These are phyloP conservation scores for Physocephala rufipes DNA, from an alignment of 2,888 invertebrate genomes.

Conservation along the genomic window DNA sequence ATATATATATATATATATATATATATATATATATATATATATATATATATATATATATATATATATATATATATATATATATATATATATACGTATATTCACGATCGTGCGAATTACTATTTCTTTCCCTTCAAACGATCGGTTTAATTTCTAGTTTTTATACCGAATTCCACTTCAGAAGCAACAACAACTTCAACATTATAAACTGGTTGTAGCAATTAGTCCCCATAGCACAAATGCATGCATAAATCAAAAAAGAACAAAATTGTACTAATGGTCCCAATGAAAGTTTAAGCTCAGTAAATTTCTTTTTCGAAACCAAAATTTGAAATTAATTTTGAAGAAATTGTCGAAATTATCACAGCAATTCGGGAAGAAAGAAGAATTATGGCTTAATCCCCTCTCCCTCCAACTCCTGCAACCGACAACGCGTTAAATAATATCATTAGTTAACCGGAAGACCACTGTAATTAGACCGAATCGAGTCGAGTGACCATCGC, in stretches of 20 bases:
- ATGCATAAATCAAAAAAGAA: background rate
- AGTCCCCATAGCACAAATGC: background rate
- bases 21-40: too few relatives aligned
- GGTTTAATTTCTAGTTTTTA: too few relatives aligned
- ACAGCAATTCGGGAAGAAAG: conserved; percentile 45
- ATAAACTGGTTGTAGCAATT: conserved; percentile 11
- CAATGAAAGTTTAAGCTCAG: conserved; percentile 41
- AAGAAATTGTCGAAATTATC: conserved; percentile 57
- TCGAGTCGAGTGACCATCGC: conserved; percentile 41
- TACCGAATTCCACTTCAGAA: too few relatives aligned
- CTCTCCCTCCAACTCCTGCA: too few relatives aligned
- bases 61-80: too few relatives aligned
- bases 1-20: too few relatives aligned
- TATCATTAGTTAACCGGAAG: conserved; percentile 59
- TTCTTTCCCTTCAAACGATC: too few relatives aligned
- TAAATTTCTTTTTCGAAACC: conserved; percentile 51
- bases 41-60: too few relatives aligned
- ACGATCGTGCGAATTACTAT: too few relatives aligned
- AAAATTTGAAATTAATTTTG: conserved; percentile 50
- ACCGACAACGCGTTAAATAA: conserved; percentile 50
- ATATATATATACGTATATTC: too few relatives aligned
- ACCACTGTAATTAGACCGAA: conserved; percentile 58
- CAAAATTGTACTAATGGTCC: background rate
- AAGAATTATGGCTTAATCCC: conserved; percentile 52
- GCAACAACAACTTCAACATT: background rate